Percentiles rank a stretch among this genome's conserved stretches.
Conservation (phyloP, 1,140 invertebrate species). For the Microplitis demolitor region DNA sequence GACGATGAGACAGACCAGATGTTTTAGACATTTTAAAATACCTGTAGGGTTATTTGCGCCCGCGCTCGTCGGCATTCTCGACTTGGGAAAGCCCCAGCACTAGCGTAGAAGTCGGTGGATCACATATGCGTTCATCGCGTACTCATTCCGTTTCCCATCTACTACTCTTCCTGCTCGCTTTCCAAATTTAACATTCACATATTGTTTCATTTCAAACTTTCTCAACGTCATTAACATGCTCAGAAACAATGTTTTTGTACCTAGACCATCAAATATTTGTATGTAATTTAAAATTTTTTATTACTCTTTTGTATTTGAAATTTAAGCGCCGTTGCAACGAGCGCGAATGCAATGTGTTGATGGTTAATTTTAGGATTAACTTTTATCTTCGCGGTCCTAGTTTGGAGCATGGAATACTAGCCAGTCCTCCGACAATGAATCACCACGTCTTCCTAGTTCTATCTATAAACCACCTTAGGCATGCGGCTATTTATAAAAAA, state of each 20-base stretch:
- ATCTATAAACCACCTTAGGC: constrained; percentile 38
- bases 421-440: constrained; percentile 50
- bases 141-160: too few species aligned
- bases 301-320: too few species aligned
- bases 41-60: constrained; percentile 26
- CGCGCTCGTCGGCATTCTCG: constrained; percentile 26
- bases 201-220: constrained; percentile 16
- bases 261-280: too few species aligned
- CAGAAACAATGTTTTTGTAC: too few species aligned
- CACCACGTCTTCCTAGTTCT: constrained; percentile 51
- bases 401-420: constrained; percentile 48
- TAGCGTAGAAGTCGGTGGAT: constrained; percentile 23
- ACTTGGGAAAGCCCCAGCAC: constrained; percentile 34
- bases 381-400: constrained; percentile 50
- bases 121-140: not conserved
- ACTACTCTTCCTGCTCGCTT: not conserved
- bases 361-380: constrained; percentile 45
- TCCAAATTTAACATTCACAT: not conserved
- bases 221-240: not conserved
- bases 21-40: constrained; percentile 36
- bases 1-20: constrained; percentile 27
- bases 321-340: too few species aligned
- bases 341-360: constrained; percentile 7
- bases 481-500: constrained; percentile 16
- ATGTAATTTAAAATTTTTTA: too few species aligned